Evolutionary conservation across 1,140 invertebrate species (phyloP).

Genomic region (Drosophila repletoides): DNA sequence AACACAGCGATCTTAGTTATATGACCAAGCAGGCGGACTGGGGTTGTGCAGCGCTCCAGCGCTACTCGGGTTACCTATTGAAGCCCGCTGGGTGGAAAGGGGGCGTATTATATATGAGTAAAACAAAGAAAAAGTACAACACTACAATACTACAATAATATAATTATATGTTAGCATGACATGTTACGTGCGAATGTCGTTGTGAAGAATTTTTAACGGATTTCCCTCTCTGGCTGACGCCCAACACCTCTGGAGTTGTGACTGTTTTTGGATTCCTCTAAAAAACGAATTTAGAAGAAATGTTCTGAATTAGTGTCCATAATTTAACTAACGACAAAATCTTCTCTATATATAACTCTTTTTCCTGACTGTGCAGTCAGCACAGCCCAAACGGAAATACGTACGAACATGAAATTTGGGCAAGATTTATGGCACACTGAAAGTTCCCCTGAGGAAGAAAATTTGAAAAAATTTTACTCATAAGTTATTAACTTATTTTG

Average conservation of each 20-base stretch:
- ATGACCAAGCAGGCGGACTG: constrained; percentile 26
- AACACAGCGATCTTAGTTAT: constrained; percentile 53
- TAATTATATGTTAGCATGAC: constrained; percentile 76
- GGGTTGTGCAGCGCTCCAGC: neutral
- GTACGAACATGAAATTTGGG: too few relatives aligned
- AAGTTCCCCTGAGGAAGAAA: too few relatives aligned
- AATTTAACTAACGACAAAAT: too few relatives aligned
- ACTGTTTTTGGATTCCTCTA: neutral
- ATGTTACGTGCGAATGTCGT: constrained; percentile 74
- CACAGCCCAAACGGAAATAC: too few relatives aligned
- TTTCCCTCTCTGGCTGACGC: constrained; percentile 4
- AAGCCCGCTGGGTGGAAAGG: neutral
- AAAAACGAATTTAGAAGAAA: neutral
- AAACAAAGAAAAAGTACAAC: constrained; percentile 63
- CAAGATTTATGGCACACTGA: too few relatives aligned
- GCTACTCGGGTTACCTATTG: constrained; percentile 6
- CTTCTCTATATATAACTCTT: too few relatives aligned
- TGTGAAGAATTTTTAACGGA: constrained; percentile 59
- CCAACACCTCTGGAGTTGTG: neutral
- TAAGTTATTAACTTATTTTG: too few relatives aligned
- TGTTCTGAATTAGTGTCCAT: too few relatives aligned
- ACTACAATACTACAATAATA: constrained; percentile 70
- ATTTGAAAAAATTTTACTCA: too few relatives aligned
- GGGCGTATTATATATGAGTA: constrained; percentile 21
- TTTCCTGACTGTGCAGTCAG: too few relatives aligned